Conservation (phyloP, 2,797 vertebrate species). For the Linurgus olivaceus region DNA sequence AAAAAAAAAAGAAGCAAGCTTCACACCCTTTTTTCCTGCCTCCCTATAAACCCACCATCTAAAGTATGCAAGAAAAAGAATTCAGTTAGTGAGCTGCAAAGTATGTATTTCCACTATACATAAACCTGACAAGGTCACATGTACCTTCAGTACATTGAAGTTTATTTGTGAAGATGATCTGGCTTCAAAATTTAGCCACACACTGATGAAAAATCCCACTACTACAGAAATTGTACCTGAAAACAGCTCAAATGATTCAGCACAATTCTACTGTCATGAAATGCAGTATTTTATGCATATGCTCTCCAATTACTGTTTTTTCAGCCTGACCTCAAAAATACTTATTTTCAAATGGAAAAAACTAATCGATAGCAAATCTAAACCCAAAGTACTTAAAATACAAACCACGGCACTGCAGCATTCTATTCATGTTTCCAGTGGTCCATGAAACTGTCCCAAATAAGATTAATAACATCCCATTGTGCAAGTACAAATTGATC, state of each 20-base stretch:
- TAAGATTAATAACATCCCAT: neutral
- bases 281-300: neutral
- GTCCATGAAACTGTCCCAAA: neutral
- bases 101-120: neutral
- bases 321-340: neutral
- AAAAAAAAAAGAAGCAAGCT: neutral
- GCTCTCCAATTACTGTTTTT: neutral
- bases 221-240: neutral
- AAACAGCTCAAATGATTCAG: neutral
- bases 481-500: neutral
- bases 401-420: neutral
- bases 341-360: constrained; percentile 18
- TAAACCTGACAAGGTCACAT: neutral
- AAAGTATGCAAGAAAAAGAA: neutral
- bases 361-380: neutral
- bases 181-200: neutral
- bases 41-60: neutral
- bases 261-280: neutral
- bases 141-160: neutral
- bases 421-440: neutral
- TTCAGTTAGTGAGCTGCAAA: neutral
- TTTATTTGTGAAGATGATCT: neutral
- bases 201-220: neutral
- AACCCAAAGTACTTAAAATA: neutral
- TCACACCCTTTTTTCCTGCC: neutral